Evolutionary conservation across 2,888 invertebrate species (phyloP).

Genomic region (Drosophila anceps): DNA sequence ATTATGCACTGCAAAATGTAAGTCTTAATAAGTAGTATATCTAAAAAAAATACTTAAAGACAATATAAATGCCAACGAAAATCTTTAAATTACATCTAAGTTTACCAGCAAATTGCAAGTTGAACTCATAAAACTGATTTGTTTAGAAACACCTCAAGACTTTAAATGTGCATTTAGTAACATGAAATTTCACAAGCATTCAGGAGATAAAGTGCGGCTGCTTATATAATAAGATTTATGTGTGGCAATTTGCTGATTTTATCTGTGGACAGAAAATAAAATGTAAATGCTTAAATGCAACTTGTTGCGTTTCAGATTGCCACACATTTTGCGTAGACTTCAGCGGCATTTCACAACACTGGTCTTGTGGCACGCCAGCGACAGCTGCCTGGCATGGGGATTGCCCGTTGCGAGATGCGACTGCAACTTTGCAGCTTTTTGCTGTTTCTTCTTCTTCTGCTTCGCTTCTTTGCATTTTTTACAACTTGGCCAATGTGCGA

Average conservation of each 20-base stretch:
- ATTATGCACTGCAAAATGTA: too few species aligned
- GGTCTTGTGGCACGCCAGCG: neutral
- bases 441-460: neutral
- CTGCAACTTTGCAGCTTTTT: conserved; percentile 43
- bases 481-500: conserved; percentile 22
- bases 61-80: neutral
- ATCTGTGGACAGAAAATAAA: conserved; percentile 17
- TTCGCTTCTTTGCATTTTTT: conserved; percentile 27
- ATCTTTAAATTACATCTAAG: neutral
- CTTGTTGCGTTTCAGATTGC: conserved; percentile 44
- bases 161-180: neutral
- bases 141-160: neutral
- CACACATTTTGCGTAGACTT: conserved; percentile 52
- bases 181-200: neutral
- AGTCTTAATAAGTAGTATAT: neutral
- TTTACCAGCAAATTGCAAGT: neutral
- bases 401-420: conserved; percentile 37
- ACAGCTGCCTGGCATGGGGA: conserved; percentile 5
- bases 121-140: neutral
- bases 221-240: conserved; percentile 45
- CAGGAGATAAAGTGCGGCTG: neutral
- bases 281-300: conserved; percentile 22
- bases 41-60: neutral
- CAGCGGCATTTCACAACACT: conserved; percentile 46
- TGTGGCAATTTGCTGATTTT: conserved; percentile 42